phyloP scores from a whole-genome alignment of 2,797 vertebrate genomes.

The Melanogrammus aeglefinus region DNA sequence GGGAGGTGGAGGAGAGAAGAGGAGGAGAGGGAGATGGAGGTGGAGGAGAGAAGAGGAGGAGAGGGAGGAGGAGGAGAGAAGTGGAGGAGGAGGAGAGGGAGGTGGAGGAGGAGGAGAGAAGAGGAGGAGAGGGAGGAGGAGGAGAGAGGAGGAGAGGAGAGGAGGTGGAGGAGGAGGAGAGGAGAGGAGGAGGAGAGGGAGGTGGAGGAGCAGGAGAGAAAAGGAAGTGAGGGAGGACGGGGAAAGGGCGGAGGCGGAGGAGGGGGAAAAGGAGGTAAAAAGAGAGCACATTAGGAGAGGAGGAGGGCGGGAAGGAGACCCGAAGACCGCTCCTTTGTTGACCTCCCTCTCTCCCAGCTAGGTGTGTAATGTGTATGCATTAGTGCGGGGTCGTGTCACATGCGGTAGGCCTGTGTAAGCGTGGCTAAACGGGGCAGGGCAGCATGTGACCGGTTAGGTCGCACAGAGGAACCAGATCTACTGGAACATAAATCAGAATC shows the following conservation, averaged over 20 bases:
- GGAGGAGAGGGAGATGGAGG: neutral
- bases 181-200: neutral
- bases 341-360: neutral
- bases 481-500: neutral
- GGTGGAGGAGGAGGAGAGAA: too few relatives aligned
- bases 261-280: neutral
- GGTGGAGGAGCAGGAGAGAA: too few relatives aligned
- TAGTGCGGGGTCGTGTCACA: neutral
- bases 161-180: neutral
- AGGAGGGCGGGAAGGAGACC: neutral
- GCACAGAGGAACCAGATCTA: neutral
- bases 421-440: neutral
- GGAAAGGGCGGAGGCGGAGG: neutral
- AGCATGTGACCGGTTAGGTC: neutral
- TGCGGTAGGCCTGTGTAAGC: neutral
- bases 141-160: too few relatives aligned
- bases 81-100: too few relatives aligned
- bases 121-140: too few relatives aligned
- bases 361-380: neutral
- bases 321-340: neutral
- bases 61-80: too few relatives aligned
- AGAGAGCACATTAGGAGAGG: neutral
- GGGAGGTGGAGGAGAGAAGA: constrained; percentile 10
- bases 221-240: neutral
- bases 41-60: too few relatives aligned